A percentile compares a stretch with the other conserved stretches of the same genome.
phyloP scores from a whole-genome alignment of 2,888 invertebrate genomes.

The Lepidochrysops patricia region DNA sequence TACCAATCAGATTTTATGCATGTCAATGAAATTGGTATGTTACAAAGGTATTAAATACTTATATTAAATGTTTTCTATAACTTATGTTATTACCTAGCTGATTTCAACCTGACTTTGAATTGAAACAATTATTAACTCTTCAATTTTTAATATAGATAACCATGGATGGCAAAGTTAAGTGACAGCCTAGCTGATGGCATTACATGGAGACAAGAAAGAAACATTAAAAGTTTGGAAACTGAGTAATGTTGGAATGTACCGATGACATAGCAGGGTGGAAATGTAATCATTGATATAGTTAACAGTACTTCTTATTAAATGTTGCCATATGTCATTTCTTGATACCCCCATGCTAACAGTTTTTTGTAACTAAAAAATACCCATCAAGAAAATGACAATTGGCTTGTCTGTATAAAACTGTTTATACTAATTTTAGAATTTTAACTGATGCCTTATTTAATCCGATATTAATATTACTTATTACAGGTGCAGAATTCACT shows the following conservation, averaged over 20 bases:
- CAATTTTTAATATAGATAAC: conserved; percentile 37
- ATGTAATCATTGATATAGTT: conserved; percentile 70
- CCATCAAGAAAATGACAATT: conserved; percentile 40
- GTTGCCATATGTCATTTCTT: conserved; percentile 46
- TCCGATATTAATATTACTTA: conserved; percentile 29
- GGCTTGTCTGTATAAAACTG: conserved; percentile 29
- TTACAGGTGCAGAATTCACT: conserved; percentile 41
- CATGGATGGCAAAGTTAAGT: conserved; percentile 64
- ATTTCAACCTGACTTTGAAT: conserved; percentile 13
- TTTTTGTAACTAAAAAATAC: conserved; percentile 22
- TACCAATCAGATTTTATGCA: neutral
- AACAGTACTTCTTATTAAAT: conserved; percentile 38
- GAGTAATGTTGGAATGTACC: conserved; percentile 49
- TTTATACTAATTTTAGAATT: conserved; percentile 21
- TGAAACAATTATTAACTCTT: conserved; percentile 23
- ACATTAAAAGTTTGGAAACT: conserved; percentile 49
- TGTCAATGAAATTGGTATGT: neutral
- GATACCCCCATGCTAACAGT: conserved; percentile 27
- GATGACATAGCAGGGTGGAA: conserved; percentile 61
- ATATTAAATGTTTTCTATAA: neutral
- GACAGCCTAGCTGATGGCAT: conserved; percentile 31
- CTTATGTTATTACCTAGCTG: conserved; percentile 8
- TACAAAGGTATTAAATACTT: neutral
- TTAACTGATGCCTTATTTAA: conserved; percentile 18
- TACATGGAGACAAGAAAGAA: conserved; percentile 28